Evolutionary conservation across 2,888 invertebrate genomes (phyloP), one percentile per base, ranked within the genome.

Genomic region (Cephus pulcher): DNA sequence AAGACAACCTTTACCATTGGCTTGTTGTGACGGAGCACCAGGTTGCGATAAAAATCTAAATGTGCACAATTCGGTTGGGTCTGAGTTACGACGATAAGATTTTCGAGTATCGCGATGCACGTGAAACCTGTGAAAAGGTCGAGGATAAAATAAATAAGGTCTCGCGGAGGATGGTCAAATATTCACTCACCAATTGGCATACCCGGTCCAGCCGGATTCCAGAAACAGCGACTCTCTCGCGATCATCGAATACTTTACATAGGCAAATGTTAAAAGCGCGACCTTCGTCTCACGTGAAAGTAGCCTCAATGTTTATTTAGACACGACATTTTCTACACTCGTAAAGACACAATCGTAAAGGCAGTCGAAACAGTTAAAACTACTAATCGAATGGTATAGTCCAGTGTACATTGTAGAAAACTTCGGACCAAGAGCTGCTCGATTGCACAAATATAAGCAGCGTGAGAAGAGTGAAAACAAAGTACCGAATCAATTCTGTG

Each of bases 171-270:
- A 34, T 34, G 71, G 11, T 71, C 71, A 71, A 71, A 71, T 71
- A 30, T 30, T 71, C 33, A 71, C 23, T 71, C 71, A 23, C 12
- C 33, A 12, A 30, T 71, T 34, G 71, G 34, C 12, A 34, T 23
- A 33, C 32, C 71, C 23, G 33, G 30, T 71, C 71, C 33, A 71
- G 71, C 71, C 71, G 71, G 71, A 71, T 71, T 71, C 71, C 71
- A 34, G 34, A 34, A 71, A 71, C 71, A 34, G 71, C 32, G 71
- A 34, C 71, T 71, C 70, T 33, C 71, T 12, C 71, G 71, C 56
- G 56, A 56, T 23, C 56, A 23, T 56, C 23, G 56, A 56, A 56
- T 56, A 56, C 34, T 71, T 71, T 32, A 3, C 71, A 32, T 71
- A 32, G 71, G 71, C 6, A 34, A 71, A 71, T 34, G 71, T 6